A percentile compares a stretch with the other conserved stretches of the same genome.
phyloP scores from a whole-genome alignment of 2,888 invertebrate species.

The Cheilosia pagana region DNA sequence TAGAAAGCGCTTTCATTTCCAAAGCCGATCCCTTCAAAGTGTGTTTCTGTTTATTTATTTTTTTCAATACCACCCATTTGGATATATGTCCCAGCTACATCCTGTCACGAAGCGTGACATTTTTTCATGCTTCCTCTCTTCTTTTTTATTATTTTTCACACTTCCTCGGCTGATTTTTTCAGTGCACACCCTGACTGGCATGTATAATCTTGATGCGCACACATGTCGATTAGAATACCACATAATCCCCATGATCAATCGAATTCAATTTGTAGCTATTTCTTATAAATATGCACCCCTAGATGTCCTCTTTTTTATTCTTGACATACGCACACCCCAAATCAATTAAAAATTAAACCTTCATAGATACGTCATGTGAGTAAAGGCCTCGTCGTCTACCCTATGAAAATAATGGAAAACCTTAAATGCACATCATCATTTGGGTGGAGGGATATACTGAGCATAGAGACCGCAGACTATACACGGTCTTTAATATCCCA shows the following conservation, averaged over 20 bases:
- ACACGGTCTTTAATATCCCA: slow-evolving; percentile 58
- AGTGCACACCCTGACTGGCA: slow-evolving; percentile 59
- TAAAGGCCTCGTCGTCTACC: slow-evolving; percentile 4
- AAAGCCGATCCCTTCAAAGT: slow-evolving; percentile 8
- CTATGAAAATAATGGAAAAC: slow-evolving; percentile 22
- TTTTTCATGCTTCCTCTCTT: slow-evolving; percentile 69
- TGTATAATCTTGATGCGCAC: slow-evolving; percentile 60
- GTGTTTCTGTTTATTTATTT: slow-evolving; percentile 10
- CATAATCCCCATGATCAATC: slow-evolving; percentile 75
- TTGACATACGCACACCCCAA: slow-evolving; percentile 44
- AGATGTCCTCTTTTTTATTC: slow-evolving; percentile 16
- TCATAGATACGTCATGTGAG: slow-evolving; percentile 56
- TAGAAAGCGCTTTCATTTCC: neutral
- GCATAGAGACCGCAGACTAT: slow-evolving; percentile 22
- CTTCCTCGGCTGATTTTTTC: slow-evolving; percentile 54
- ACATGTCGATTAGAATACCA: slow-evolving; percentile 65
- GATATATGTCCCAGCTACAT: slow-evolving; percentile 26
- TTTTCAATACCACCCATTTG: slow-evolving; percentile 35
- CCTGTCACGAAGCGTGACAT: slow-evolving; percentile 73
- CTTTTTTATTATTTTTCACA: slow-evolving; percentile 50
- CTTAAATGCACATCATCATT: slow-evolving; percentile 64
- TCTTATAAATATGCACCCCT: slow-evolving; percentile 56
- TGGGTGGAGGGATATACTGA: slow-evolving; percentile 31
- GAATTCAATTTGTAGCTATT: slow-evolving; percentile 67
- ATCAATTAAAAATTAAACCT: slow-evolving; percentile 71